Evolutionary conservation across 2,797 vertebrate genomes (phyloP).

Genomic region (Hylomyscus alleni): DNA sequence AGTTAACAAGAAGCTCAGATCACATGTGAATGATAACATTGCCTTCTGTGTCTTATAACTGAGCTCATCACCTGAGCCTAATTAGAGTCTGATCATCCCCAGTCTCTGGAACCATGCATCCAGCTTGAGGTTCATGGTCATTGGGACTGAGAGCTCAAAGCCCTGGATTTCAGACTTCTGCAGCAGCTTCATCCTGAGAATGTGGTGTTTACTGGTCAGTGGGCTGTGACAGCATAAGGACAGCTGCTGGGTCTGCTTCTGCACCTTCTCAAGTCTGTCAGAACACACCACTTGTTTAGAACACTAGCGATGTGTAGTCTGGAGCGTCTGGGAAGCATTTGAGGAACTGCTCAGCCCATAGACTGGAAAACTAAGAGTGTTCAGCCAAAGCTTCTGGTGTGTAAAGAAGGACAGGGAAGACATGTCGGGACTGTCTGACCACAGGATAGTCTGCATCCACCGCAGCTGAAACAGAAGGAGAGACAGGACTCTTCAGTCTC

Average conservation of each 20-base stretch:
- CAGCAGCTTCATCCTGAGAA: neutral
- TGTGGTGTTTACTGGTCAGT: no score
- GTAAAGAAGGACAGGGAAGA: neutral
- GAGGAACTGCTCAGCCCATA: neutral
- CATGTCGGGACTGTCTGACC: neutral
- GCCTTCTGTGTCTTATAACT: neutral
- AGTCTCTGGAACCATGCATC: neutral
- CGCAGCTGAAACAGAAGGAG: neutral
- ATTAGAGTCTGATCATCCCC: neutral
- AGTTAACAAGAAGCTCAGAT: neutral
- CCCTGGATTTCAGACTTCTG: neutral
- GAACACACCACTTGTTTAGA: neutral
- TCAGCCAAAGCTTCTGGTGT: neutral
- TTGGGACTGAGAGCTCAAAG: neutral
- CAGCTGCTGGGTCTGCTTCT: neutral
- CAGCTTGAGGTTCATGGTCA: neutral
- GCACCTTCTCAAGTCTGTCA: neutral
- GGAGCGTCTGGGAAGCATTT: neutral
- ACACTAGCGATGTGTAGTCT: neutral
- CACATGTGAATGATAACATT: neutral
- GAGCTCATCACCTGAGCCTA: neutral
- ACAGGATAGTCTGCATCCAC: neutral
- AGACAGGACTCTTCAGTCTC: no score
- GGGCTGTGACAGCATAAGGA: neutral
- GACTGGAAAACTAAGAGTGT: neutral